These are phyloP conservation scores for Intellagama lesueurii DNA, from an alignment of 2,797 vertebrate species.

Conservation along the genomic window DNA sequence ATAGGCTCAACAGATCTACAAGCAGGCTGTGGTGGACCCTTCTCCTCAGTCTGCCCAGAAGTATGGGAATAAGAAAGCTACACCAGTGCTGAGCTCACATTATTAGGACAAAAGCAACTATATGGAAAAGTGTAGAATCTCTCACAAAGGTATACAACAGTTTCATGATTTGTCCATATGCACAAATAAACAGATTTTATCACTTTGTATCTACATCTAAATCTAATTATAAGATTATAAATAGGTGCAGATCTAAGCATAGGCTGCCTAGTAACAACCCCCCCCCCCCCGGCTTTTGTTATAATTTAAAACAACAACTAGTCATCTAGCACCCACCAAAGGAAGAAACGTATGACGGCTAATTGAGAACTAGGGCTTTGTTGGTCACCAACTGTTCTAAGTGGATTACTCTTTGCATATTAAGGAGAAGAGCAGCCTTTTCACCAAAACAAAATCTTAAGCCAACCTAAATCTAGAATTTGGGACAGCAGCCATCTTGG, in stretches of 20 bases:
- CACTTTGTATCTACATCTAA: neutral
- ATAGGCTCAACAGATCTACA: too few species aligned
- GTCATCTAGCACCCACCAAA: constrained; percentile 13
- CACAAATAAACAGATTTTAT: neutral
- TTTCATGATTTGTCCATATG: neutral
- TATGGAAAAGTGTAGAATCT: too few species aligned
- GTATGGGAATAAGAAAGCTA: too few species aligned
- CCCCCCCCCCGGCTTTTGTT: constrained; percentile 3
- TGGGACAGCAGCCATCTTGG: neutral
- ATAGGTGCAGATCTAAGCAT: constrained; percentile 15
- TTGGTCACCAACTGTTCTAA: constrained; percentile 32
- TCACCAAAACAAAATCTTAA: neutral
- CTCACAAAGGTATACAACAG: too few species aligned
- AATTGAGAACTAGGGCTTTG: neutral
- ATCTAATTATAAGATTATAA: neutral
- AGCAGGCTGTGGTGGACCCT: too few species aligned
- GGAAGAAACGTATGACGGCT: neutral
- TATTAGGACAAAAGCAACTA: too few species aligned
- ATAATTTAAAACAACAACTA: constrained; percentile 32
- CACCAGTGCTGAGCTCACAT: too few species aligned
- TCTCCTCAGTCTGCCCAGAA: too few species aligned
- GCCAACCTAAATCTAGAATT: neutral
- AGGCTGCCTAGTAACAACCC: constrained; percentile 33
- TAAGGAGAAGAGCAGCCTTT: neutral
- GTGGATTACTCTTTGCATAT: neutral